A percentile compares a stretch with the other conserved stretches of the same genome.
Conservation (phyloP, 2,888 invertebrate genomes). For the Ophraella communa region DNA sequence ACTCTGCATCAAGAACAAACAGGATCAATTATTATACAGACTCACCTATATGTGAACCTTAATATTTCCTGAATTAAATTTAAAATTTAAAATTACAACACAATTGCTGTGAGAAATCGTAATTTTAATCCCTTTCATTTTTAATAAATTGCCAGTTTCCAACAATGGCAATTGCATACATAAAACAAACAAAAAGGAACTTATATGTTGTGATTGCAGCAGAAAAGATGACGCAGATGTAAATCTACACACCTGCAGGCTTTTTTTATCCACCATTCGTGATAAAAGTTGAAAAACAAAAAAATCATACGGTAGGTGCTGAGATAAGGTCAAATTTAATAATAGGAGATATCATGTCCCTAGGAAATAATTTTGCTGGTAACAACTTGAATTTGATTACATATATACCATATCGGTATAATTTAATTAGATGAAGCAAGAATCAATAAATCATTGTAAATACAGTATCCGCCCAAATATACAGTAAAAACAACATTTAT, state of each 20-base stretch:
- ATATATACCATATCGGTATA: no score
- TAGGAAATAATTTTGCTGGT: background rate
- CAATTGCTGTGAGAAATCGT: background rate
- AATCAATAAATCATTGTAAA: no score
- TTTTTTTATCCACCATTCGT: background rate
- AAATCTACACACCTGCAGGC: slow-evolving; percentile 1
- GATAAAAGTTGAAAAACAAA: background rate
- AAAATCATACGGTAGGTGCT: background rate
- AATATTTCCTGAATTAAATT: no score
- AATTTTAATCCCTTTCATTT: background rate
- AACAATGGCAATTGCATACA: background rate
- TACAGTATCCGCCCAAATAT: no score
- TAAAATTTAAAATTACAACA: no score
- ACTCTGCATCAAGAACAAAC: no score
- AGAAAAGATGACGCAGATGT: background rate
- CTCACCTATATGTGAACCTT: no score
- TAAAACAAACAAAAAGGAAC: no score
- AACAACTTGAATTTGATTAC: background rate
- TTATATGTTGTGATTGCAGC: no score
- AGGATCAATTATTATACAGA: no score
- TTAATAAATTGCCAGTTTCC: background rate
- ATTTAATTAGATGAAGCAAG: no score
- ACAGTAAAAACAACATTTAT: no score
- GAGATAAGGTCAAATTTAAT: slow-evolving; percentile 7
- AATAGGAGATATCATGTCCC: background rate